A percentile compares a stretch with the other conserved stretches of the same genome.
Conservation (phyloP, 2,113 vertebrate species). For the Protomyctophum bolini region DNA sequence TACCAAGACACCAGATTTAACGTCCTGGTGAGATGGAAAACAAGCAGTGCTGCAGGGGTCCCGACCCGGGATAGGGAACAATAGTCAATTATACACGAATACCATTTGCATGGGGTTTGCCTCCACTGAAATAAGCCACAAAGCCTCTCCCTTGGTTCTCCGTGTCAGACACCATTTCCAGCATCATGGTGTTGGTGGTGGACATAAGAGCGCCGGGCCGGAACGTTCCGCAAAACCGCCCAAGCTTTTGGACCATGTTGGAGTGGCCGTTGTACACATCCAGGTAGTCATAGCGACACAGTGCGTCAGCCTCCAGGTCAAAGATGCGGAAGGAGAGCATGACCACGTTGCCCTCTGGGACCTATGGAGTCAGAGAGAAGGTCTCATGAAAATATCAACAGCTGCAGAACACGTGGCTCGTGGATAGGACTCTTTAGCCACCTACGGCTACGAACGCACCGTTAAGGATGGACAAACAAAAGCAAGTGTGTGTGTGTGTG, state of each 20-base stretch:
- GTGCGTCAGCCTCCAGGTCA: conserved; percentile 86
- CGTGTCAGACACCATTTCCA: conserved; percentile 85
- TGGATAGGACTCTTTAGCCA: too few species aligned
- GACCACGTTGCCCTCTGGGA: conserved; percentile 85
- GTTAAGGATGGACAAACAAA: background rate
- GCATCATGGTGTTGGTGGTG: conserved; percentile 85
- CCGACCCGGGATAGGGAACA: too few species aligned
- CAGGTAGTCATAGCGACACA: conserved; percentile 87
- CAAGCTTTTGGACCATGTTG: conserved; percentile 81
- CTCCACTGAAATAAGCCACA: conserved; percentile 83
- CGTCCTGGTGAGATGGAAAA: too few species aligned
- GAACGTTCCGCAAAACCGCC: conserved; percentile 91
- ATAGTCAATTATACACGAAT: background rate
- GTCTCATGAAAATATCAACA: too few species aligned
- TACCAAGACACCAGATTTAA: too few species aligned
- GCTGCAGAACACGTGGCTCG: too few species aligned
- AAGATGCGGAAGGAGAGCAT: conserved; percentile 86
- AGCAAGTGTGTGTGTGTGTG: background rate
- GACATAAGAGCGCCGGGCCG: conserved; percentile 85
- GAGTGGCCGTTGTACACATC: conserved; percentile 86
- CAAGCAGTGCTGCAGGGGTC: too few species aligned
- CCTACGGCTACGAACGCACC: background rate
- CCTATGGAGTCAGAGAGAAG: conserved; percentile 67
- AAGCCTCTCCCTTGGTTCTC: conserved; percentile 84
- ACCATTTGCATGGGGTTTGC: conserved; percentile 80